phyloP scores from a whole-genome alignment of 2,888 invertebrate genomes.

The Sylvicola fuscatus region DNA sequence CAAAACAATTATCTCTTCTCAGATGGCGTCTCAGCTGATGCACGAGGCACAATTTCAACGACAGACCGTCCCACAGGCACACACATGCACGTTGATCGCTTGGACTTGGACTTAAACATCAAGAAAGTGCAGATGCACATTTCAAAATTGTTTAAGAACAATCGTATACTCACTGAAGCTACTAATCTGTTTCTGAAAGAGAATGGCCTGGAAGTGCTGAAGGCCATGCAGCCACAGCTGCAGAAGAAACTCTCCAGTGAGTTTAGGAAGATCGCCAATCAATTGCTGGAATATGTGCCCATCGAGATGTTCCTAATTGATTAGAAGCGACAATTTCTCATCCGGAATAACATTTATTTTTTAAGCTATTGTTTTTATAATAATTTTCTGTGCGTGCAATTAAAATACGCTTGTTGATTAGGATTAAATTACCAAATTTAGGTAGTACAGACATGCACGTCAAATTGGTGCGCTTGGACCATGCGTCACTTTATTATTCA shows the following conservation, averaged over 20 bases:
- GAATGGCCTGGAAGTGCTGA: conserved; percentile 45
- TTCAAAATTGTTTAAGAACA: conserved; percentile 43
- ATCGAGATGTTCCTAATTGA: conserved; percentile 33
- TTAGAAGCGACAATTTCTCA: no score
- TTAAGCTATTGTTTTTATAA: no score
- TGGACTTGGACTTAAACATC: conserved; percentile 37
- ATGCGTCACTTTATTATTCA: no score
- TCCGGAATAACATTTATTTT: no score
- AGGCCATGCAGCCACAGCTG: conserved; percentile 45
- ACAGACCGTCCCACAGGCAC: conserved; percentile 26
- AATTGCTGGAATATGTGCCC: conserved; percentile 40
- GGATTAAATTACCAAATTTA: no score
- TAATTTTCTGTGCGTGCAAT: no score
- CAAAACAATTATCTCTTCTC: conserved; percentile 7
- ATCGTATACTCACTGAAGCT: conserved; percentile 50
- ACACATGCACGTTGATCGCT: conserved; percentile 37
- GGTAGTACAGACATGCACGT: no score
- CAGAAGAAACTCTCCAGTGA: conserved; percentile 38
- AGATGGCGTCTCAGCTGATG: conserved; percentile 36
- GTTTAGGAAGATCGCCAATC: conserved; percentile 42
- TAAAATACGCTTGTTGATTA: no score
- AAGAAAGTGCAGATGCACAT: conserved; percentile 41
- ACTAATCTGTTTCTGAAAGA: conserved; percentile 48
- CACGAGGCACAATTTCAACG: conserved; percentile 35
- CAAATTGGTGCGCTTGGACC: no score